phyloP scores from a whole-genome alignment of 2,888 invertebrate genomes.

The Acrobasis repandana region DNA sequence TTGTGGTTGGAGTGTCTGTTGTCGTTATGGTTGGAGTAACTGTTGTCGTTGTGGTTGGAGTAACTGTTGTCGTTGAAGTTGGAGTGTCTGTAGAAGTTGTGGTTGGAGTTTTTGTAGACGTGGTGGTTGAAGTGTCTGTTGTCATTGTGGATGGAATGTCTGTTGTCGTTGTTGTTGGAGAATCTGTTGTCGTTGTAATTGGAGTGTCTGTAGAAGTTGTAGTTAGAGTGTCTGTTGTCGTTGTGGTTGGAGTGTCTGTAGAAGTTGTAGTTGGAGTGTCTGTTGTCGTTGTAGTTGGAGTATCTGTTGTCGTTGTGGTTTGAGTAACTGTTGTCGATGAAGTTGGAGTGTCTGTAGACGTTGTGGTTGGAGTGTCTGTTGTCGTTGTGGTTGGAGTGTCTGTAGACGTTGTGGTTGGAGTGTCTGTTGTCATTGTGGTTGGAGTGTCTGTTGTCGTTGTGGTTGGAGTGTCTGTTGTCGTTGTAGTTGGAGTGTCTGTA shows the following conservation, averaged over 20 bases:
- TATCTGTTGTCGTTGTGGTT: too few relatives aligned
- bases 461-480: neutral
- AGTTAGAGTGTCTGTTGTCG: too few relatives aligned
- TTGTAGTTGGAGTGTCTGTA: neutral
- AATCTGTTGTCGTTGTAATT: conserved; percentile 18
- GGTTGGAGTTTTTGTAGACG: too few relatives aligned
- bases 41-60: too few relatives aligned
- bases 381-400: too few relatives aligned
- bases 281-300: too few relatives aligned
- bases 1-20: conserved; percentile 20
- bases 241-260: too few relatives aligned
- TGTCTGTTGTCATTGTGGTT: neutral
- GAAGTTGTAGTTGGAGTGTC: too few relatives aligned
- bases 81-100: neutral
- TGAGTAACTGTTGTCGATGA: too few relatives aligned
- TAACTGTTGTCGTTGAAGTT: neutral
- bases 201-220: too few relatives aligned
- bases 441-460: conserved; percentile 4
- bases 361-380: too few relatives aligned
- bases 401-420: neutral
- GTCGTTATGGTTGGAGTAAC: conserved; percentile 1
- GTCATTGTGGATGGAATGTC: conserved; percentile 16
- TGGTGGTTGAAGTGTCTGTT: neutral
- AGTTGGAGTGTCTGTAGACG: too few relatives aligned
- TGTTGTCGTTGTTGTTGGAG: conserved; percentile 14